Base-by-base conservation (phyloP, 2,113 vertebrate species). In the Dascyllus trimaculatus region DNA sequence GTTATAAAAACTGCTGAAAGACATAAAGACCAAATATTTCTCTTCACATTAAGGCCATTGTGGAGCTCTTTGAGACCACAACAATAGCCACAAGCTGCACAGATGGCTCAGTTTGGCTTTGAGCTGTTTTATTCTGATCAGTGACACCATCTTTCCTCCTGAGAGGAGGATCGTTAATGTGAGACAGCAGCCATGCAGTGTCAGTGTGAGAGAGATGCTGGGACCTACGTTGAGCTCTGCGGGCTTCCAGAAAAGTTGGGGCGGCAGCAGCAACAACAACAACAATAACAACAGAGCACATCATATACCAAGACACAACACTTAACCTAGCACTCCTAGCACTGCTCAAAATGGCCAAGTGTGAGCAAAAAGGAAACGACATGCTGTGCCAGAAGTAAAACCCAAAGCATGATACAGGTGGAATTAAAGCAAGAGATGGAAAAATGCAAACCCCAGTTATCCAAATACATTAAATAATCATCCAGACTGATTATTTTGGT, bases 191-290 rank as follows among this genome's bases (percentile, higher is more conserved):
- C 79, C 88, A 90, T 91, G 88, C 88, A 90, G 84, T 89, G 81
- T 90, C 77, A 87, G 84, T 65, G 78, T 84, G 78, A 89, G 67
- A 86, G 78, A 88, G 72, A 79, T 78, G 73, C 79, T 86, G 85
- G 92, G 88, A 95, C 95, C 92, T 95, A 95, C 94, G 75, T 94
- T 93, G 91, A 90, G 82, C 88, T 95, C 95, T 91, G 93, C 88
- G 53, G 93, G 92, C 94, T 95, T 95, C 94, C 94, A 89, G 86
- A 90, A 90, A 91, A 75, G 86, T 91, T 91, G 92, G 75, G 87
- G n/a, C 91, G 76, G 93, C 93, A 92, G 93, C 93, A 89, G 79
- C 93, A 94, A 92, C 81, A 93, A 80, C 72, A 90, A 89, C 60
- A 82, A 85, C 64, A 91, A 82, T 58, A 88, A 92, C 88, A 94